These are phyloP conservation scores for Pyrocephalus nanus DNA, from an alignment of 2,797 vertebrate species.

Conservation along the genomic window DNA sequence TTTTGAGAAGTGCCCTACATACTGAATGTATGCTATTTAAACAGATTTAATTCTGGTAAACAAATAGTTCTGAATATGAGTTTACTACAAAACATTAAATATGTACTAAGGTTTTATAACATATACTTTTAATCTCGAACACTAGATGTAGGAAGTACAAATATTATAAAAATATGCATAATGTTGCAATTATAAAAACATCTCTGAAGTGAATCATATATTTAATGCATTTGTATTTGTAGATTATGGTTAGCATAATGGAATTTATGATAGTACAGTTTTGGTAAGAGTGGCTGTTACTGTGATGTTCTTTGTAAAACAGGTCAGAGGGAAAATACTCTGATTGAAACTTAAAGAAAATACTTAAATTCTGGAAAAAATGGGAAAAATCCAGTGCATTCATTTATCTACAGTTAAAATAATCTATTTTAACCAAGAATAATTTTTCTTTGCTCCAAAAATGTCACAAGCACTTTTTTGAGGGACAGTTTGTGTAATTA, in stretches of 20 bases:
- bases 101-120: neutral
- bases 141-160: neutral
- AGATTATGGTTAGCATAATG: neutral
- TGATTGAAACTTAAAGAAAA: neutral
- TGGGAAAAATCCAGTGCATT: neutral
- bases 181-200: neutral
- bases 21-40: neutral
- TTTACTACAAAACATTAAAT: neutral
- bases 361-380: neutral
- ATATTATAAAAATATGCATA: neutral
- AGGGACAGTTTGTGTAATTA: neutral
- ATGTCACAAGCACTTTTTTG: neutral
- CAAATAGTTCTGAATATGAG: neutral
- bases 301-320: neutral
- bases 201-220: neutral
- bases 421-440: neutral
- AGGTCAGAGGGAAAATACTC: neutral
- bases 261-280: neutral
- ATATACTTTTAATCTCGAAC: neutral
- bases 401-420: neutral
- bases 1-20: neutral
- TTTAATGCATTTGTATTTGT: neutral
- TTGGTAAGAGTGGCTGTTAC: neutral
- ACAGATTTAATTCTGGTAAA: neutral
- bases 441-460: constrained; percentile 6